Base-by-base conservation (phyloP, 2,113 vertebrate species). In the Paraplagusia blochii region DNA sequence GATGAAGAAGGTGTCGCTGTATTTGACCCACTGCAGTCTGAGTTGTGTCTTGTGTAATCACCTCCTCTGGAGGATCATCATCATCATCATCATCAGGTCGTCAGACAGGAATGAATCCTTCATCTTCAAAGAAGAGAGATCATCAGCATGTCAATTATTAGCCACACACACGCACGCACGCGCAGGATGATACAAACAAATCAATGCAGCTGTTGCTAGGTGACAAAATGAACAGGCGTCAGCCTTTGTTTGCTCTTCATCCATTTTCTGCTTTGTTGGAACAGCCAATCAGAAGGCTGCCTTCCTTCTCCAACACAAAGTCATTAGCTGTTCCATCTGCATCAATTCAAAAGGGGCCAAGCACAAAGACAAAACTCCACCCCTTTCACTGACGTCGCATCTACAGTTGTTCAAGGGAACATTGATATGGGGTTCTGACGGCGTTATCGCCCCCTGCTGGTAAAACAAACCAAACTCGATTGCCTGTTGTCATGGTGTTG, bases 131-230 rank as follows among this genome's bases (percentile, higher is more conserved):
- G 57, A 42, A 53, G 18, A 42, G 44, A 55, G 47, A 76, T 66
- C 63, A 77, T 80, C 67, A 75, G 64, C 75, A 70, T 57, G 77
- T 77, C 61, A 79, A 76, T 82, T 79, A 77, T 56, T 47, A 40
- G 19, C 63, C 65, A 16, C 39, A 12, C 55, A 16, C 17, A 34
- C 45, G 13, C 53, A 16, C 10, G 42, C 59, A 10, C 9, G 47
- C 33, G 44, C 48, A 44, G 7, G 7, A 2, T 1, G n/a, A 45
- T 0, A 51, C 50, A 44, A 38, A 55, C 67, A 52, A 63, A 42
- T 71, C 63, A 60, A 22, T 53, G 58, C 61, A 64, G 42, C 47
- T 4, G 81, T 73, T 69, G 60, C 84, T 73, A 59, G 46, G 79
- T 51, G 18, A 81, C 84, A 14, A 50, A 48, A 68, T 40, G 39